Evolutionary conservation across 1,140 invertebrate species (phyloP).

Genomic region (Propsilocerus akamusi): DNA sequence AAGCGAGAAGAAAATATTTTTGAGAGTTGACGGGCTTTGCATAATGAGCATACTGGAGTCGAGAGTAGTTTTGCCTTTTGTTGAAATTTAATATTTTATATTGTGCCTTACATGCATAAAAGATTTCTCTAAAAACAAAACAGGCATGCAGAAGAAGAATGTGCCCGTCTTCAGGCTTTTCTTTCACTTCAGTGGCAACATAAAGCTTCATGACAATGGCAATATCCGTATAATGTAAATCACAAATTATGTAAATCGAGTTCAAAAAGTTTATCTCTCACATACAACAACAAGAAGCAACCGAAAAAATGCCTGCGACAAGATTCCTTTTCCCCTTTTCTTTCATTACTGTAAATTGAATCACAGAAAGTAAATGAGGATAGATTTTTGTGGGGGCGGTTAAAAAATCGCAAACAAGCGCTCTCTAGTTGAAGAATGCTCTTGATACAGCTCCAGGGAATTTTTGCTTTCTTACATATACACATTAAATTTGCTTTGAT

Average conservation of each 20-base stretch:
- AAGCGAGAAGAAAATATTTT: no score
- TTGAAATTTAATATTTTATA: no score
- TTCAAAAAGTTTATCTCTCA: background rate
- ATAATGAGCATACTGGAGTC: no score
- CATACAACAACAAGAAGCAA: background rate
- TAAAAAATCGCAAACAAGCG: background rate
- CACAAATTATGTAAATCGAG: background rate
- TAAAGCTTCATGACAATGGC: background rate
- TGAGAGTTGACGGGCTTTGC: no score
- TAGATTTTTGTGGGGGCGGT: background rate
- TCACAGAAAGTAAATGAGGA: background rate
- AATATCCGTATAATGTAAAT: background rate
- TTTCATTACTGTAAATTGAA: constrained; percentile 1
- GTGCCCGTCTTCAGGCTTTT: background rate
- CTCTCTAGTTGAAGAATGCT: background rate
- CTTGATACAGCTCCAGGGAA: background rate
- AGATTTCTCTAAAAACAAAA: background rate
- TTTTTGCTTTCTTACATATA: no score
- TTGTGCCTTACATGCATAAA: background rate
- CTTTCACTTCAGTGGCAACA: background rate
- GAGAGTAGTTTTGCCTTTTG: background rate
- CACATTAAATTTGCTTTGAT: background rate
- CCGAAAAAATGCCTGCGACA: background rate
- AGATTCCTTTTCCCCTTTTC: background rate
- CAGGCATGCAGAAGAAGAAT: background rate